phyloP scores from a whole-genome alignment of 2,888 invertebrate genomes.

The Epistrophe grossulariae region DNA sequence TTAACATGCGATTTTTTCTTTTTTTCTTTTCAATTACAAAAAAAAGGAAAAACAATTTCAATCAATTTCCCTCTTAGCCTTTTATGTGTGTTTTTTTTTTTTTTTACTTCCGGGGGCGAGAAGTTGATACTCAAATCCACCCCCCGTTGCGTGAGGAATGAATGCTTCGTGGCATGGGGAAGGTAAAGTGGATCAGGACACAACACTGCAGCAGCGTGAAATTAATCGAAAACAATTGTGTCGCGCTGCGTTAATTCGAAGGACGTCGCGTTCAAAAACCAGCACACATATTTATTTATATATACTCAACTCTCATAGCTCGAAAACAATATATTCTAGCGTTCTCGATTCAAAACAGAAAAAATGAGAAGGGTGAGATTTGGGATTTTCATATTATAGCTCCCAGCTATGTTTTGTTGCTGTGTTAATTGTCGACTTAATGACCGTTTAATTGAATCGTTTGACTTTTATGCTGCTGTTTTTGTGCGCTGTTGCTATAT shows the following conservation, averaged over 20 bases:
- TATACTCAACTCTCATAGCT: background rate
- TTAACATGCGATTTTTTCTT: conserved; percentile 58
- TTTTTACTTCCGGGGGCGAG: conserved; percentile 40
- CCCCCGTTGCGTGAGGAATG: conserved; percentile 72
- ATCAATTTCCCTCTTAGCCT: conserved; percentile 63
- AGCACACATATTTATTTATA: background rate
- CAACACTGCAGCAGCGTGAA: conserved; percentile 75
- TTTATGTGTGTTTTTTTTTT: conserved; percentile 2
- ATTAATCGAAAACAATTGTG: conserved; percentile 76
- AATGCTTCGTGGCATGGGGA: conserved; percentile 16
- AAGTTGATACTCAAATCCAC: conserved; percentile 66
- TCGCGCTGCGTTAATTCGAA: conserved; percentile 75
- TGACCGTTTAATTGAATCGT: conserved; percentile 83
- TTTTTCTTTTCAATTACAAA: conserved; percentile 62
- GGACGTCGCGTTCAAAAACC: conserved; percentile 38
- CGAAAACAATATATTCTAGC: background rate
- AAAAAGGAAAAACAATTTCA: conserved; percentile 67
- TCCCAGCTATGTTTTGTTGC: conserved; percentile 77
- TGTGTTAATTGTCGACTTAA: conserved; percentile 83
- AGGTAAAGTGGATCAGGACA: conserved; percentile 69
- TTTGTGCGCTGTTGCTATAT: conserved; percentile 39
- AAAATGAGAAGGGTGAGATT: conserved; percentile 32
- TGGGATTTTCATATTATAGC: conserved; percentile 56
- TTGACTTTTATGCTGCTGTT: conserved; percentile 77
- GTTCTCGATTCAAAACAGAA: conserved; percentile 19